Evolutionary conservation across 2,113 vertebrate species (phyloP), one percentile per base, ranked within the genome.

Genomic region (Xiphorhynchus elegans): DNA sequence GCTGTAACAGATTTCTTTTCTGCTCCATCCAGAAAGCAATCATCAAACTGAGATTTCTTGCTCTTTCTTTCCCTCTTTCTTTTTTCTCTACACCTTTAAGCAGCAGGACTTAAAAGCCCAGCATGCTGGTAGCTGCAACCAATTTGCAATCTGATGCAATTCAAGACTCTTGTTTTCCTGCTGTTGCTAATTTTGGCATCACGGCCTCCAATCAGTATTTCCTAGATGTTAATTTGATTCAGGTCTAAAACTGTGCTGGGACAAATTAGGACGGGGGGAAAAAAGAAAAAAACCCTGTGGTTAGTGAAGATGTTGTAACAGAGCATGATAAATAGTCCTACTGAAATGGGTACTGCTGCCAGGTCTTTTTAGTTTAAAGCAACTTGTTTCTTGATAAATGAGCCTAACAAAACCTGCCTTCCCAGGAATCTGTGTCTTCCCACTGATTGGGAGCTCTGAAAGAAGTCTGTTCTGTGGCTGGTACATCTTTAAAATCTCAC

Each of bases 171-270:
- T 72, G 56, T 95, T 94, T 96, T 89, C 92, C 96, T 81, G 94
- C 87, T 97, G 97, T 89, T 96, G 95, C 94, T 94, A 96, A 97
- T 91, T 94, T 94, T 89, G 97, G 84, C 93, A 96, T 91, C 73
- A 80, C 10, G 46, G 85, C 87, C 60, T 90, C 70, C 81, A 94
- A 84, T 75, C 94, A 91, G 84, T 68, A 64, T 93, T 95, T 95
- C 72, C 58, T 82, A 79, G 70, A 86, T 64, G 67, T 62, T 96
- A 96, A 97, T 87, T 96, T 64, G 75, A 93, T 84, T 92, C 77
- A 76, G 75, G 56, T 75, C 78, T 92, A 80, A 81, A 79, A 90
- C 29, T 76, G 59, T 76, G 37, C 44, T 58, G 68, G 82, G 58
- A 17, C 49, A 55, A 80, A 82, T 84, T 70, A 78, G 46, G 73